A percentile compares a stretch with the other conserved stretches of the same genome.
Conservation (phyloP, 53 echinoderm and acorn worm species). For the Henricia sp. region DNA sequence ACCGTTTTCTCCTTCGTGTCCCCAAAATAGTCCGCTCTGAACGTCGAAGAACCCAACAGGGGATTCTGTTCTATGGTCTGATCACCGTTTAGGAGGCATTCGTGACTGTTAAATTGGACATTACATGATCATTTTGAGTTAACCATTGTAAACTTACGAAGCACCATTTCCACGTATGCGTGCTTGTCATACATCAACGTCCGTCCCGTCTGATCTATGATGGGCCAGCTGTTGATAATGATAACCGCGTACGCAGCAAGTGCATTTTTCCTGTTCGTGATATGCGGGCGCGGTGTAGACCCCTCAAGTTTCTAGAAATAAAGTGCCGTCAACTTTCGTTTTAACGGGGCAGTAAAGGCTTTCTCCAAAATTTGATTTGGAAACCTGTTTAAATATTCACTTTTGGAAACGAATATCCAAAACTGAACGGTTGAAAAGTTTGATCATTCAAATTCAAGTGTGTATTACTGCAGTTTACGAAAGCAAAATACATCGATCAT, state of each 20-base stretch:
- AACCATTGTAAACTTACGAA: too few relatives aligned
- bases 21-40: not conserved
- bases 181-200: too few relatives aligned
- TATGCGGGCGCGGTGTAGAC: constrained; percentile 50
- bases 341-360: too few relatives aligned
- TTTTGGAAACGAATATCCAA: too few relatives aligned
- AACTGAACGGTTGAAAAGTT: too few relatives aligned
- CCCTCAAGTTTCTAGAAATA: constrained; percentile 20
- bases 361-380: too few relatives aligned
- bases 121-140: not conserved
- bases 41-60: constrained; percentile 30
- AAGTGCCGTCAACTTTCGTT: too few relatives aligned
- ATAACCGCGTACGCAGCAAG: not conserved
- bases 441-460: too few relatives aligned
- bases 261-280: not conserved
- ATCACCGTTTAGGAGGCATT: constrained; percentile 2
- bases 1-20: not conserved
- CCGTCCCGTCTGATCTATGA: constrained; percentile 7
- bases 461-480: too few relatives aligned
- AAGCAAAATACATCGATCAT: too few relatives aligned
- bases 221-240: not conserved
- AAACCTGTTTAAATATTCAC: too few relatives aligned
- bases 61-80: constrained; percentile 22
- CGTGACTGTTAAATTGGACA: constrained; percentile 24
- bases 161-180: too few relatives aligned